Evolutionary conservation across 2,888 invertebrate genomes (phyloP).

Genomic region (Oithona nana): DNA sequence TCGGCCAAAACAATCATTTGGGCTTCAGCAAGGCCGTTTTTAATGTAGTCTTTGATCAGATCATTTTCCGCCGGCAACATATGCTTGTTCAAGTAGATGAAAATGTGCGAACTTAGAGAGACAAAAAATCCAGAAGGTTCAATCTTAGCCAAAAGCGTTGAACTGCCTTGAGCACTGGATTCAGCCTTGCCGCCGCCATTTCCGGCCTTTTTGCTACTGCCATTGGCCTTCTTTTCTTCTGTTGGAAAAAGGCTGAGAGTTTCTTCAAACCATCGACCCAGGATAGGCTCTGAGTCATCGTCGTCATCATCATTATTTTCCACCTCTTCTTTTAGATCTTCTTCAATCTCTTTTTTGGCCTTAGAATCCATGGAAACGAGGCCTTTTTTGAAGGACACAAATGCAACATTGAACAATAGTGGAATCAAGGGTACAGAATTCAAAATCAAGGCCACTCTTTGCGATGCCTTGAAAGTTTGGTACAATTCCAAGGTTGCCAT

Average conservation of each 20-base stretch:
- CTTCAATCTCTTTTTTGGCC: conserved; percentile 18
- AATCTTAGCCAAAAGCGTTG: conserved; percentile 47
- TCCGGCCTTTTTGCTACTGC: conserved; percentile 21
- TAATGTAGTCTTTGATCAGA: conserved; percentile 45
- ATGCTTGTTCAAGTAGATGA: conserved; percentile 63
- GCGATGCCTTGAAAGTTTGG: conserved; percentile 44
- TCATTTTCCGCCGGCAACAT: conserved; percentile 48
- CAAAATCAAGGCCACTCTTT: conserved; percentile 48
- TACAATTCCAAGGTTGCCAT: conserved; percentile 44
- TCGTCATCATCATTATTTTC: conserved; percentile 23
- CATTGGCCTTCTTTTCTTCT: not conserved
- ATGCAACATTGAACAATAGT: conserved; percentile 66
- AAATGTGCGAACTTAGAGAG: conserved; percentile 62
- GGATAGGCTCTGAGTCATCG: conserved; percentile 47
- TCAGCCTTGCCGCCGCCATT: conserved; percentile 21
- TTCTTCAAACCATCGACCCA: conserved; percentile 87
- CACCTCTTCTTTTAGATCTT: not conserved
- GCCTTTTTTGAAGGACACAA: conserved; percentile 65
- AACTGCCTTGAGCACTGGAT: conserved; percentile 21
- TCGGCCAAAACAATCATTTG: conserved; percentile 73
- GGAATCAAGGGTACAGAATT: conserved; percentile 53
- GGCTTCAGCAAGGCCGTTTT: conserved; percentile 56
- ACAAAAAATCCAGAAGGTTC: conserved; percentile 63
- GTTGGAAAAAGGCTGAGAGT: conserved; percentile 43
- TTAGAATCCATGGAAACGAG: conserved; percentile 23